Base-by-base conservation (phyloP, 2,113 vertebrate species). In the Ochotona princeps region DNA sequence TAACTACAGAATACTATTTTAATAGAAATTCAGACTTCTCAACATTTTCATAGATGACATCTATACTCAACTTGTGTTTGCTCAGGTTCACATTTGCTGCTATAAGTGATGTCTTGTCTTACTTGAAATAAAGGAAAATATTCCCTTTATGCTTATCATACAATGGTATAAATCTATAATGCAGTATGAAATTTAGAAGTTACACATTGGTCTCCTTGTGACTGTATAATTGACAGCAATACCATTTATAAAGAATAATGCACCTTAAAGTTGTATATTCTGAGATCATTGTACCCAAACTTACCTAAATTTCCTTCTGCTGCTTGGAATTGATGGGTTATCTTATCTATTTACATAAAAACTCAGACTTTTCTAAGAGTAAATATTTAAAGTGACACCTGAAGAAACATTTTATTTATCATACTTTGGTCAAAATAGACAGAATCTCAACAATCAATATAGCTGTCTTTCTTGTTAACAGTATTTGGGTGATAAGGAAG, bases 221-320 rank as follows among this genome's bases (percentile, higher is more conserved):
- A 74, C 63, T 83, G 38, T 90, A 84, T 97, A 97, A 97, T 96
- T 96, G 95, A 93, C 76, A 21, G 67, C 95, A 94, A 89, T 95
- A 75, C 95, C 97, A 93, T 87, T 87, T 92, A 49, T 94, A 95
- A 72, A 80, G 90, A 69, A 95, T 85, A 79, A 88, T 95, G 92
- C 66, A 94, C 94, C 66, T 96, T 75, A 90, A n/a, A 23, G 63
- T 81, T 96, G 38, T 81, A 75, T 67, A 90, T 79, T 18, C 54
- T 94, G 67, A 89, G 61, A 91, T 97, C 96, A 97, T 97, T 97
- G 90, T 25, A 90, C 83, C 84, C 83, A 92, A 83, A 92, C 81
- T 96, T 96, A 87, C 90, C 83, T 89, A 95, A 95, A 96, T 97
- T 92, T 83, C 44, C 69, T 97, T 96, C 83, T 96, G 87, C 60